Conservation (phyloP, 2,113 vertebrate species). For the Sarotherodon lohbergeri region DNA sequence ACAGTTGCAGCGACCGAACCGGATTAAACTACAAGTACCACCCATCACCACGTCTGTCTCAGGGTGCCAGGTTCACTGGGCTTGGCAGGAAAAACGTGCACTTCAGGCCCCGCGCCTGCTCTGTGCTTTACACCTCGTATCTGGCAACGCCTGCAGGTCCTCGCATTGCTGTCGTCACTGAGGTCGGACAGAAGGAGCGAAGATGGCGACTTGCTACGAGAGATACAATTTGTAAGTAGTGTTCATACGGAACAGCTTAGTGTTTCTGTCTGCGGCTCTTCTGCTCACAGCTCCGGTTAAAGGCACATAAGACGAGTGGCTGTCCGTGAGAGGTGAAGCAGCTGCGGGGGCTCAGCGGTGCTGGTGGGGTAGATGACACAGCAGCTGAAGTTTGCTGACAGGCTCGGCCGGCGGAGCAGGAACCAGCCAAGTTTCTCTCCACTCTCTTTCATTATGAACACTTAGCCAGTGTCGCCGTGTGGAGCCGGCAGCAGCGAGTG, state of each 20-base stretch:
- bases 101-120: not conserved
- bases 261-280: not conserved
- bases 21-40: not conserved
- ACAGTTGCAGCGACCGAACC: not conserved
- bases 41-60: too few species aligned
- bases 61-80: slow-evolving; percentile 21
- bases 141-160: slow-evolving; percentile 35
- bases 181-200: slow-evolving; percentile 62
- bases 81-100: not conserved
- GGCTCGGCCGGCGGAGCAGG: slow-evolving; percentile 8
- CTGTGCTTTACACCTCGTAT: not conserved
- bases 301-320: accelerated
- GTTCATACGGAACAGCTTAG: not conserved
- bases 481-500: not conserved
- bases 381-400: slow-evolving; percentile 43
- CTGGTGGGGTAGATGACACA: not conserved
- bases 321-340: accelerated
- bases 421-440: slow-evolving; percentile 13
- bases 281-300: not conserved
- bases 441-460: slow-evolving; percentile 9
- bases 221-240: slow-evolving; percentile 78
- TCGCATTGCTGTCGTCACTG: slow-evolving; percentile 50
- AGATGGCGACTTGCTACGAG: slow-evolving; percentile 77
- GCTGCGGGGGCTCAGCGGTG: not conserved
- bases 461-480: too few species aligned